Conservation (phyloP, 2,888 invertebrate species). For the Athetis lepigone region DNA sequence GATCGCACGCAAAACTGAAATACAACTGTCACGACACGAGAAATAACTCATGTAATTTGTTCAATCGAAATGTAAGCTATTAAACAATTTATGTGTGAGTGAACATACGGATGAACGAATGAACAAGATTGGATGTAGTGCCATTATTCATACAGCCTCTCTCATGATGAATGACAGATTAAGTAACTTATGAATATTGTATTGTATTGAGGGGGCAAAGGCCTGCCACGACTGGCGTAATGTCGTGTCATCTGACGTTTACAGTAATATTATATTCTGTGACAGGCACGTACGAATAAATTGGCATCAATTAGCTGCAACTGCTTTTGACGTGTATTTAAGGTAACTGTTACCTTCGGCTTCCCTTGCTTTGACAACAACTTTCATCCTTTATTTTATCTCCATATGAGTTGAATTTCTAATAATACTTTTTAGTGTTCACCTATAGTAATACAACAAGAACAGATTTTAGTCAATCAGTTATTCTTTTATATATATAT, state of each 20-base stretch:
- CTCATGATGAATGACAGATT: conserved; percentile 47
- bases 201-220: conserved; percentile 38
- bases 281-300: conserved; percentile 15
- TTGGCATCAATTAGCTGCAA: background rate
- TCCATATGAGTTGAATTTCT: too few species aligned
- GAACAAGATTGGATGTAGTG: conserved; percentile 53
- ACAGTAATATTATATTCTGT: conserved; percentile 11
- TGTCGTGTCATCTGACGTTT: conserved; percentile 17
- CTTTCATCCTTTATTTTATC: too few species aligned
- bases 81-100: conserved; percentile 48
- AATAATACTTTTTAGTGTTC: too few species aligned
- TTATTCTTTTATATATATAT: too few species aligned
- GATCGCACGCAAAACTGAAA: conserved; percentile 5
- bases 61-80: conserved; percentile 30
- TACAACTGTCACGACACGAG: conserved; percentile 12
- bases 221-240: conserved; percentile 23
- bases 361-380: too few species aligned
- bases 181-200: conserved; percentile 50
- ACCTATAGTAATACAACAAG: too few species aligned
- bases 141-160: conserved; percentile 47
- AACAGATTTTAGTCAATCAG: too few species aligned
- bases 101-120: conserved; percentile 51
- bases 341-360: too few species aligned
- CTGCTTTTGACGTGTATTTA: background rate
- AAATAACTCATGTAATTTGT: conserved; percentile 52